These are phyloP conservation scores for Cromileptes altivelis DNA, from an alignment of 2,113 vertebrate genomes.

Conservation along the genomic window DNA sequence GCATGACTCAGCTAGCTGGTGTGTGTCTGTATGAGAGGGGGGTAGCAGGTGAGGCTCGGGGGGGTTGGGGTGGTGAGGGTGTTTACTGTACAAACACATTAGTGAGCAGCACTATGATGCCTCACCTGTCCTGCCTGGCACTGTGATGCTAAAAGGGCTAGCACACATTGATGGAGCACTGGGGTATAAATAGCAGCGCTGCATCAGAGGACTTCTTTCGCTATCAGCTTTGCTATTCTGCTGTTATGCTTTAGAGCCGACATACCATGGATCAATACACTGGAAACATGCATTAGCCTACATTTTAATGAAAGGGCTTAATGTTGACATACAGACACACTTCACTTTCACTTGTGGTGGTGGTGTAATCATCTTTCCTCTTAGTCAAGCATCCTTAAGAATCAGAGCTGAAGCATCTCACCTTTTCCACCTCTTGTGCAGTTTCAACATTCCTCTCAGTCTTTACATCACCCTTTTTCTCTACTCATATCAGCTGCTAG, in stretches of 20 bases:
- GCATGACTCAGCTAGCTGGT: slow-evolving; percentile 69
- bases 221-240: slow-evolving; percentile 22
- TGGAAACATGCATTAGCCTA: not conserved
- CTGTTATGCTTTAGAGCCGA: slow-evolving; percentile 20
- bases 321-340: slow-evolving; percentile 14
- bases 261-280: slow-evolving; percentile 11
- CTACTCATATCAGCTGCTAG: not conserved
- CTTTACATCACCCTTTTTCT: not conserved
- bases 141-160: slow-evolving; percentile 45
- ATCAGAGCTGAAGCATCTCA: slow-evolving; percentile 1
- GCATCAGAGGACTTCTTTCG: slow-evolving; percentile 61
- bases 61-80: not conserved
- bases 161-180: slow-evolving; percentile 35
- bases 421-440: not conserved
- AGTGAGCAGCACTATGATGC: slow-evolving; percentile 25
- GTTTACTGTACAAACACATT: slow-evolving; percentile 42
- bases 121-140: not conserved
- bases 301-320: slow-evolving; percentile 1
- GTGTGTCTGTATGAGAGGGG: slow-evolving; percentile 26
- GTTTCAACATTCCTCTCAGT: slow-evolving; percentile 19
- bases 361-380: not conserved
- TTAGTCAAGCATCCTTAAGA: slow-evolving; percentile 5
- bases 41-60: not conserved
- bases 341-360: not conserved
- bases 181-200: slow-evolving; percentile 63